Evolutionary conservation across 1,140 invertebrate species (phyloP).

Genomic region (Ceratoteleas bidentatus): DNA sequence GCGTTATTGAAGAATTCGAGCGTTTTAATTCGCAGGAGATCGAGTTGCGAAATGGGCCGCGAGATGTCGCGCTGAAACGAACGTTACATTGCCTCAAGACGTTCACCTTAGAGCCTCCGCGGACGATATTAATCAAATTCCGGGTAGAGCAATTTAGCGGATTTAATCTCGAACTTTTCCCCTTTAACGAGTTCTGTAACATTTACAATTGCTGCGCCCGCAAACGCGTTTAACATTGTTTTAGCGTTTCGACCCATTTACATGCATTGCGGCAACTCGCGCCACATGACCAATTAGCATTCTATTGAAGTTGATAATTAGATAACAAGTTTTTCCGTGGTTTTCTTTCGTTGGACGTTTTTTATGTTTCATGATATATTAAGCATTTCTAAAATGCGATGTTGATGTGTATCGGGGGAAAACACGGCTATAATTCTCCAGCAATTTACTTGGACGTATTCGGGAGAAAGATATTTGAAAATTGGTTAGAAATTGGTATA

Average conservation of each 20-base stretch:
- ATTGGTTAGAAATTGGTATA: no score
- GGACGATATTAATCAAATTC: neutral
- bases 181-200: conserved; percentile 6
- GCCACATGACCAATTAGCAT: conserved; percentile 18
- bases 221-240: conserved; percentile 24
- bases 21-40: neutral
- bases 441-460: no score
- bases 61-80: neutral
- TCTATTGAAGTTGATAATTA: conserved; percentile 5
- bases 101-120: neutral
- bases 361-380: no score
- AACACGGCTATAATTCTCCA: no score
- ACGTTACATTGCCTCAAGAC: neutral
- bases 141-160: neutral
- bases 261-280: conserved; percentile 16
- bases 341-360: no score
- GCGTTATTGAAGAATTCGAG: neutral
- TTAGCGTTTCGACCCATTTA: conserved; percentile 19
- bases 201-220: conserved; percentile 16
- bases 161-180: conserved; percentile 2
- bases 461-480: no score
- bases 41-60: neutral
- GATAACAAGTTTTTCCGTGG: neutral
- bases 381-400: no score
- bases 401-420: no score